Base-by-base conservation (phyloP, 2,888 invertebrate genomes). In the Drosophila hawaiiensis region DNA sequence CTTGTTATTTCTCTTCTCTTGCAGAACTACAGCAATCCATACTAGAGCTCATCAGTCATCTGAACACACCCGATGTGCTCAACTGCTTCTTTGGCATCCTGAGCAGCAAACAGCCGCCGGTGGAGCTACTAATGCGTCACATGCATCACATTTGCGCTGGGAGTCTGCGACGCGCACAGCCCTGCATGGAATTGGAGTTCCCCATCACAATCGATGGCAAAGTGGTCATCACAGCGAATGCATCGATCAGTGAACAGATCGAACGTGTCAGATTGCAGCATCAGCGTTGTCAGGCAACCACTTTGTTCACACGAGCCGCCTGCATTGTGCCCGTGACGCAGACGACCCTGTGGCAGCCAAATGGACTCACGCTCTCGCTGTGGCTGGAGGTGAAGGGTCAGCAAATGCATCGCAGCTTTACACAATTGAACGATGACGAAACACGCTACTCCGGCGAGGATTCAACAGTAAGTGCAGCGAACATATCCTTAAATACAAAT, bases 1-100 rank as follows among this genome's bases (percentile, higher is more conserved):
- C 37, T 29, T 14, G 14, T 22, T 0, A 14, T 7, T 33, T 55
- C 0, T n/a, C 1, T 2, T 22, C 2, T 2, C 28, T 43, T 7
- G 29, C 91, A 96, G 96, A 96, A 70, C 92, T 96, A 22, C 96
- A 96, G 80, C 94, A 95, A 81, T 95, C 95, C 56, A 94, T 96
- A 61, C 92, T 96, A 50, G 95, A 96, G 91, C 94, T 96, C 58
- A 94, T 96, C 49, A 94, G 94, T 22, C 92, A 94, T 56, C 72
- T 94, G 3, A 93, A 93, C 70, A 91, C 93, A 0, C 93, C 94
- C 0, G 93, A 94, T 59, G 87, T 91, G 2, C 92, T 96, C 71
- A 94, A 94, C 9, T 93, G 94, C 19, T 95, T 95, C 88, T 94
- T 96, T 68, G 94, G 94, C 31, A 94, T 96, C 78, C 94, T 96